A percentile compares a stretch with the other conserved stretches of the same genome.
Conservation (phyloP, 2,888 invertebrate genomes). For the Andrena bucephala region DNA sequence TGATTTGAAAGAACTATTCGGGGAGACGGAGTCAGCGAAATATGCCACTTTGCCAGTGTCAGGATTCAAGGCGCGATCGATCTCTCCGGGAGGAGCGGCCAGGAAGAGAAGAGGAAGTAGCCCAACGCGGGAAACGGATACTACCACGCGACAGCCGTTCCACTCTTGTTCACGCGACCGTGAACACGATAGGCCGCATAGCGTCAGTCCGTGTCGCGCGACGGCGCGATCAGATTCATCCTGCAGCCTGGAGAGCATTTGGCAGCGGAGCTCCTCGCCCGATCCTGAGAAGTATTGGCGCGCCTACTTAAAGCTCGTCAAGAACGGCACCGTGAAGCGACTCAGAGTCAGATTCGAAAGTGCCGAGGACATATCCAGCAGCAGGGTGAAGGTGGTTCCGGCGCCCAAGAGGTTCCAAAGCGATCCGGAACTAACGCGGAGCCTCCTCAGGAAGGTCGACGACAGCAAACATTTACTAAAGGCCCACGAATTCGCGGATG, state of each 20-base stretch:
- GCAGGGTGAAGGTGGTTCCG: slow-evolving; percentile 75
- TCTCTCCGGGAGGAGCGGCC: slow-evolving; percentile 84
- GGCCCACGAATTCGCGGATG: slow-evolving; percentile 87
- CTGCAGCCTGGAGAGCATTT: slow-evolving; percentile 89
- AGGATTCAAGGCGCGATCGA: slow-evolving; percentile 80
- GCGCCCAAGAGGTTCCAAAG: slow-evolving; percentile 89
- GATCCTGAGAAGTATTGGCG: slow-evolving; percentile 90
- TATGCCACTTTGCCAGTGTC: slow-evolving; percentile 77
- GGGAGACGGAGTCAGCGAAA: slow-evolving; percentile 89
- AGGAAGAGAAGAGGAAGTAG: slow-evolving; percentile 67
- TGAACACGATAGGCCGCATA: slow-evolving; percentile 80
- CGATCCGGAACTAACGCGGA: slow-evolving; percentile 91
- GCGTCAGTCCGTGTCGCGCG: slow-evolving; percentile 84
- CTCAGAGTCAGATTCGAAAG: slow-evolving; percentile 93
- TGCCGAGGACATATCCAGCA: slow-evolving; percentile 85
- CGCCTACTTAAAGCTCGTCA: slow-evolving; percentile 90
- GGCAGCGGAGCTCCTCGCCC: slow-evolving; percentile 91
- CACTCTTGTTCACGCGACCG: slow-evolving; percentile 85
- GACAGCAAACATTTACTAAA: slow-evolving; percentile 83
- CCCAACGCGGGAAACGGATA: slow-evolving; percentile 73
- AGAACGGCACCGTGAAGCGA: slow-evolving; percentile 91
- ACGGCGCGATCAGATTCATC: slow-evolving; percentile 82
- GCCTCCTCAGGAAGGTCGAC: slow-evolving; percentile 86
- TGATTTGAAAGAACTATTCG: slow-evolving; percentile 93
- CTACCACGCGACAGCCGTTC: slow-evolving; percentile 61